Percentiles rank a stretch among this genome's conserved stretches.
Evolutionary conservation across 2,113 vertebrate species (phyloP).

Genomic region (Alces alces): DNA sequence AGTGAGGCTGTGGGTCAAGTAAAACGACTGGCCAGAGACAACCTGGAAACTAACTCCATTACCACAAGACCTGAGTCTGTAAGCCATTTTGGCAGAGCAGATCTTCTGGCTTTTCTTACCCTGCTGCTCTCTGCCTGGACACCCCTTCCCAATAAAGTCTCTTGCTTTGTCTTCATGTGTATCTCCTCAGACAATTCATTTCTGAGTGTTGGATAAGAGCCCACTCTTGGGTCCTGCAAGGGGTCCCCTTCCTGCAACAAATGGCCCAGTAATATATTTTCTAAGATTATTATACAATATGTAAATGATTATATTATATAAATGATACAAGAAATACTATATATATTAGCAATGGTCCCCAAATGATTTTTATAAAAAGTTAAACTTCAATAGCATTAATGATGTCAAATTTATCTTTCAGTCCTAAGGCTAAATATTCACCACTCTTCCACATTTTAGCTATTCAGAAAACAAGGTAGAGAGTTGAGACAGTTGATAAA

Average conservation of each 20-base stretch:
- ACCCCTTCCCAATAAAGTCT: not conserved
- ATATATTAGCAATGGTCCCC: not conserved
- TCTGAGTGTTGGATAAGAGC: not conserved
- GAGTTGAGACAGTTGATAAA: not conserved
- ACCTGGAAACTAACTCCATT: not conserved
- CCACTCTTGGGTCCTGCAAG: not conserved
- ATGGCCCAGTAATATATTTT: not conserved
- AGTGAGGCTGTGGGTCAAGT: not conserved
- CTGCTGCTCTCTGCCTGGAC: not conserved
- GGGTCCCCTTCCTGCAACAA: not conserved
- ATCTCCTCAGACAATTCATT: not conserved
- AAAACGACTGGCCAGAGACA: not conserved
- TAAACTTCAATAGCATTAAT: not conserved
- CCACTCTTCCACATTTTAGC: not conserved
- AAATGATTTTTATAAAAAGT: not conserved
- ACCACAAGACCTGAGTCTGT: not conserved
- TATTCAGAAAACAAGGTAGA: not conserved
- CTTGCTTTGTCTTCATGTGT: not conserved
- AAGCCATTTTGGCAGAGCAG: not conserved
- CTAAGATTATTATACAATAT: not conserved
- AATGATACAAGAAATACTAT: not conserved
- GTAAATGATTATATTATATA: not conserved
- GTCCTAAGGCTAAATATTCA: not conserved
- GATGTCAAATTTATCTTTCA: not conserved
- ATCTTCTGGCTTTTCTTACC: not conserved